Conservation (phyloP, 2,113 vertebrate genomes). For the Chlorodrepanis virens region DNA sequence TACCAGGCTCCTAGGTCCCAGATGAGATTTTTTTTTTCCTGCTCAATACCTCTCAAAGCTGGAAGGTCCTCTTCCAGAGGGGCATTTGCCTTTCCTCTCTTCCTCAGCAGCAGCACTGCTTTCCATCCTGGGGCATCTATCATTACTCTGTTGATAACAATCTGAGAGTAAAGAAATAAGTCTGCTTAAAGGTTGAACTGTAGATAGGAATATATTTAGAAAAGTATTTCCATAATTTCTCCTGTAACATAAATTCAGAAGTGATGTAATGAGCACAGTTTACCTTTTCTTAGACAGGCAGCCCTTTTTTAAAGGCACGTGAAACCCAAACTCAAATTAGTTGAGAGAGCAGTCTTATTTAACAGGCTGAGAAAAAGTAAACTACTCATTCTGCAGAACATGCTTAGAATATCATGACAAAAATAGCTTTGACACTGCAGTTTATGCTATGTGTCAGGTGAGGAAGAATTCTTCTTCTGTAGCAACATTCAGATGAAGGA, state of each 20-base stretch:
- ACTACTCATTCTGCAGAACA: background rate
- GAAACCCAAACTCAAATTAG: background rate
- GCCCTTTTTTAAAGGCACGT: background rate
- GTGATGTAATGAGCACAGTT: background rate
- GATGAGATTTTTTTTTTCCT: background rate
- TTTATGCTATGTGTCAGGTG: background rate
- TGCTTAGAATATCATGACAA: background rate
- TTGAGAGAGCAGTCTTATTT: background rate
- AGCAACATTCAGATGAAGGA: background rate
- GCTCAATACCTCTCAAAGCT: background rate
- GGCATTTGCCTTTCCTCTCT: background rate
- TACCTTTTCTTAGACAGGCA: background rate
- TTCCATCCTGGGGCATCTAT: background rate
- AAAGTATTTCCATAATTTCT: background rate
- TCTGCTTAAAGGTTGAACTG: background rate
- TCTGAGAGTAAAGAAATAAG: background rate
- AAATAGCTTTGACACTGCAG: background rate
- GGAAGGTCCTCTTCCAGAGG: background rate
- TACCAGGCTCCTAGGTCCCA: background rate
- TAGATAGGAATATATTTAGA: background rate
- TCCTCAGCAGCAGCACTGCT: background rate
- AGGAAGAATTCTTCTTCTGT: background rate
- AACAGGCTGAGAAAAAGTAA: background rate
- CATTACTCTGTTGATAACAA: background rate
- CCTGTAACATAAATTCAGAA: background rate